Conservation (phyloP, 2,797 vertebrate species). For the Phrynocephalus vlangalii region DNA sequence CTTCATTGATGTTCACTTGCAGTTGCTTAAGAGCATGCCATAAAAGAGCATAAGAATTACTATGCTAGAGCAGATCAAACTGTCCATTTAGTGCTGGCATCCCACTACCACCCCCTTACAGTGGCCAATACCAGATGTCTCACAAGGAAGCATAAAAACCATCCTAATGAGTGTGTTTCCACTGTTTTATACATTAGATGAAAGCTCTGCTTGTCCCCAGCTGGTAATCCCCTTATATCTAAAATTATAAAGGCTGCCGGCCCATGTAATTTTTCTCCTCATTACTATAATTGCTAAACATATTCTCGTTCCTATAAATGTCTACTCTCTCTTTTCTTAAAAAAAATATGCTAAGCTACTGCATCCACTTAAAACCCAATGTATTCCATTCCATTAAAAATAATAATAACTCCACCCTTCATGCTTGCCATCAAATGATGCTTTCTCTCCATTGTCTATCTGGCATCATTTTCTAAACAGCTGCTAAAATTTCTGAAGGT, state of each 20-base stretch:
- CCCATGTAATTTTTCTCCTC: slow-evolving; percentile 63
- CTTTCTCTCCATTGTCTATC: background rate
- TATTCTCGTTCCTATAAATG: slow-evolving; percentile 60
- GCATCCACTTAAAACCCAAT: slow-evolving; percentile 37
- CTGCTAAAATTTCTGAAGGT: background rate
- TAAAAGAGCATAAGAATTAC: slow-evolving; percentile 54
- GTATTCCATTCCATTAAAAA: slow-evolving; percentile 16
- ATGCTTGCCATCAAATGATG: background rate
- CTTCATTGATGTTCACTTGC: slow-evolving; percentile 59
- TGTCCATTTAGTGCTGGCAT: slow-evolving; percentile 58
- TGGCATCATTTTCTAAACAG: background rate
- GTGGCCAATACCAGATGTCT: slow-evolving; percentile 66
- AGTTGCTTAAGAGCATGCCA: slow-evolving; percentile 42
- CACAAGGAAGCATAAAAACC: slow-evolving; percentile 53
- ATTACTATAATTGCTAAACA: slow-evolving; percentile 61
- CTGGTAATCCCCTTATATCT: slow-evolving; percentile 59
- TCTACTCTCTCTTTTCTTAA: slow-evolving; percentile 42
- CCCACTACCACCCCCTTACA: slow-evolving; percentile 4
- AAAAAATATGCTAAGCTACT: slow-evolving; percentile 53
- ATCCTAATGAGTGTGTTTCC: slow-evolving; percentile 63
- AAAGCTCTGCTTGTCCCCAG: slow-evolving; percentile 56
- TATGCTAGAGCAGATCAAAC: slow-evolving; percentile 48
- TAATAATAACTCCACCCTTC: slow-evolving; percentile 1
- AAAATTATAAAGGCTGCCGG: slow-evolving; percentile 58
- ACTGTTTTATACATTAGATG: slow-evolving; percentile 40